Conservation (phyloP, 2,888 invertebrate species). For the Rhagonycha lutea region DNA sequence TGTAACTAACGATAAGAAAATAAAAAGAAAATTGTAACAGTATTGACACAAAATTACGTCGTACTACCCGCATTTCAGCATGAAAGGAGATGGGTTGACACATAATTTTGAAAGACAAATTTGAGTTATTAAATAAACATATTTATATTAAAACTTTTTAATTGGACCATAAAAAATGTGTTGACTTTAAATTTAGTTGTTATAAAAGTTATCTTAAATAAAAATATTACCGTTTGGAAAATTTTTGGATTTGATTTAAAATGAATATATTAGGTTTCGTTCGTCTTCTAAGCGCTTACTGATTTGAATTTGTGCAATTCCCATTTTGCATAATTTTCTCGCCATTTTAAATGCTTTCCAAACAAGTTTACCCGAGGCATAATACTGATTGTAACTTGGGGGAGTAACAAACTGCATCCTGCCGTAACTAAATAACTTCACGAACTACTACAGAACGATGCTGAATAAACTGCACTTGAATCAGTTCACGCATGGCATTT, state of each 20-base stretch:
- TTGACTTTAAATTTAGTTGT: not conserved
- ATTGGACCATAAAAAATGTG: not conserved
- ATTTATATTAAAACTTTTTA: not conserved
- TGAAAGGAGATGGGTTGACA: not conserved
- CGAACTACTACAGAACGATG: not conserved
- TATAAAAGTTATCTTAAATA: not conserved
- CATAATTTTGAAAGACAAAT: conserved; percentile 3
- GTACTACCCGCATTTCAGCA: conserved; percentile 3
- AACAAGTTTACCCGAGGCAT: conserved; percentile 2
- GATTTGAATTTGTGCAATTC: not conserved
- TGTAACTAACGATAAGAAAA: conserved; percentile 1
- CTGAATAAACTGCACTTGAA: conserved; percentile 1
- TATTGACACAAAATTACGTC: not conserved
- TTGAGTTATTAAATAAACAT: not conserved
- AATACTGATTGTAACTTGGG: conserved; percentile 2
- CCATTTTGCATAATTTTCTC: conserved; percentile 8
- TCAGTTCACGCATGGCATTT: conserved; percentile 11
- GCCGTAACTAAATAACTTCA: not conserved
- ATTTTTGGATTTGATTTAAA: not conserved
- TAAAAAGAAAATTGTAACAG: not conserved
- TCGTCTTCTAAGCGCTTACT: not conserved
- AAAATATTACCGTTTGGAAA: not conserved
- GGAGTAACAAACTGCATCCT: conserved; percentile 6
- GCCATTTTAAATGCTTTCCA: not conserved
- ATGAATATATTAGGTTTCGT: not conserved